Conservation (phyloP, 2,113 vertebrate species). For the Sceloporus tristichus region DNA sequence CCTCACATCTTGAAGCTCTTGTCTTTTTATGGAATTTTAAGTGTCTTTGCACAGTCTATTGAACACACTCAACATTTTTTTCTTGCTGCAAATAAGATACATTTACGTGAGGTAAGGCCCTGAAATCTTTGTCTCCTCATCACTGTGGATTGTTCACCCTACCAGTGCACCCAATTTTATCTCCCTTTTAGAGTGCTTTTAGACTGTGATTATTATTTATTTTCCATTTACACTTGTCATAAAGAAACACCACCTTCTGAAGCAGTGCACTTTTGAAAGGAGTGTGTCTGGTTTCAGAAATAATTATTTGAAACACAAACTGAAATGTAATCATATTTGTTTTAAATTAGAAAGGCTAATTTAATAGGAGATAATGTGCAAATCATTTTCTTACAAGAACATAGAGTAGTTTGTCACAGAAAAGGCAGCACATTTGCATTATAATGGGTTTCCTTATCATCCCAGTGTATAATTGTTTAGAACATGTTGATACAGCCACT, state of each 20-base stretch:
- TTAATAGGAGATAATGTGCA: conserved; percentile 36
- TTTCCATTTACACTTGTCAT: conserved; percentile 25
- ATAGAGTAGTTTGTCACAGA: conserved; percentile 31
- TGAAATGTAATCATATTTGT: conserved; percentile 44
- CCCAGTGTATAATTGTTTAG: conserved; percentile 38
- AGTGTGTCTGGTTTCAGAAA: conserved; percentile 23
- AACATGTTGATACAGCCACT: conserved; percentile 28
- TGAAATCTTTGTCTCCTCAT: not conserved
- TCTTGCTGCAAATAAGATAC: not conserved
- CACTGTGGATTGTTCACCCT: not conserved
- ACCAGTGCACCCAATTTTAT: conserved; percentile 10
- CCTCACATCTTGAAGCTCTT: not conserved
- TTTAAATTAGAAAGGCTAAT: conserved; percentile 45
- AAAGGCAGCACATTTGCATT: conserved; percentile 34
- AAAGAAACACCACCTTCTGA: conserved; percentile 16
- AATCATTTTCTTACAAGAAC: conserved; percentile 35
- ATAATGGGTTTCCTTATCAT: conserved; percentile 40
- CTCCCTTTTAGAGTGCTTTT: not conserved
- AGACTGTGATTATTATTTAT: not conserved
- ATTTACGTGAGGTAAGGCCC: not conserved
- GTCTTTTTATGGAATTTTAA: conserved; percentile 18
- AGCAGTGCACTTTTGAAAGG: conserved; percentile 6
- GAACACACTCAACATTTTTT: not conserved
- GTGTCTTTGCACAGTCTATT: not conserved
- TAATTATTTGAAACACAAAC: conserved; percentile 39